Base-by-base conservation (phyloP, 2,888 invertebrate genomes). In the Dexiosoma caninum region DNA sequence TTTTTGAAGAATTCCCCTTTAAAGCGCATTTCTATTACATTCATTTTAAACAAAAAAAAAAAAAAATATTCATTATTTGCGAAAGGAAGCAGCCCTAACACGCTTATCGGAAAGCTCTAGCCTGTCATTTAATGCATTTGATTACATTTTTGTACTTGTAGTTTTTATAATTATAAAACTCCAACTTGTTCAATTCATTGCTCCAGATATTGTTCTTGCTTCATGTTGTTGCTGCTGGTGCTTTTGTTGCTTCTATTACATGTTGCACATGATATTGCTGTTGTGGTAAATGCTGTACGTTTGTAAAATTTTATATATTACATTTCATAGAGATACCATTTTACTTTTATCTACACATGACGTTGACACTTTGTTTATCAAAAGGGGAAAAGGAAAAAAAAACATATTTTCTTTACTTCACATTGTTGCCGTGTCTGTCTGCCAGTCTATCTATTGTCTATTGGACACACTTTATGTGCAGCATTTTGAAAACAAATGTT, bases 311-410 rank as follows among this genome's bases (percentile, higher is more conserved):
- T n/a, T n/a, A 44, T 46, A 5, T 57, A 57, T 35, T 8, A 23
- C 23, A 0, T 46, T 46, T 35, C 35, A 46, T 44, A 69, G 8
- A 69, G 57, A 69, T 46, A 59, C 27, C 12, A 35, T 5, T 55
- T 46, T 46, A 59, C 59, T 59, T 2, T 49, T 21, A 23, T 27
- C 16, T 70, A 59, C 59, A 76, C 44, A 76, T 76, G 76, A 76
- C 76, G 76, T 76, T 76, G 76, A 69, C 76, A 76, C 16, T 76
- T 69, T 76, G 42, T 69, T 27, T 37, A 53, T 19, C 37, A n/a
- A 16, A 30, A 32, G n/a, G n/a, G n/a, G n/a, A 32, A 59, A 27
- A 12, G 23, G 14, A 42, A 40, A 40, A 4, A 49, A 49, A 46
- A 21, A 35, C 14, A 53, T 55, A 37, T 55, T 59, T 49, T 6